A percentile compares a stretch with the other conserved stretches of the same genome.
These are phyloP conservation scores for Drosophila guanche DNA, from an alignment of 1,140 invertebrate genomes.

Conservation along the genomic window DNA sequence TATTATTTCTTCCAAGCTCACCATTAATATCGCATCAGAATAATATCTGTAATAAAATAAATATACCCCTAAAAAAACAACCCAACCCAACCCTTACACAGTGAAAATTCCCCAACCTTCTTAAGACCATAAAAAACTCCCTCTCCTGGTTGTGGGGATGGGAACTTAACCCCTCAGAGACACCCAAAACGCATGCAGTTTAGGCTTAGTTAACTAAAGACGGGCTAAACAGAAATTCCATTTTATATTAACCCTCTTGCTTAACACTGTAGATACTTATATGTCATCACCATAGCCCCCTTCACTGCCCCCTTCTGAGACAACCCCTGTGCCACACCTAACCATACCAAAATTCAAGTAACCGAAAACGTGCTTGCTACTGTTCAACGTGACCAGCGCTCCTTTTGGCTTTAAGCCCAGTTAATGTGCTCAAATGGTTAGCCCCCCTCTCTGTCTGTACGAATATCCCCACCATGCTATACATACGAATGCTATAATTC, in stretches of 20 bases:
- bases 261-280: slow-evolving; percentile 55
- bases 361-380: slow-evolving; percentile 67
- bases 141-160: too few relatives aligned
- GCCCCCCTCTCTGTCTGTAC: slow-evolving; percentile 18
- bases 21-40: slow-evolving; percentile 4
- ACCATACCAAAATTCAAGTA: slow-evolving; percentile 34
- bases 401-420: slow-evolving; percentile 59
- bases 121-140: background rate
- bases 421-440: slow-evolving; percentile 45
- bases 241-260: slow-evolving; percentile 57
- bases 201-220: slow-evolving; percentile 34
- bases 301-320: slow-evolving; percentile 1
- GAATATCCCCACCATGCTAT: slow-evolving; percentile 38
- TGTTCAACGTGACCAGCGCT: slow-evolving; percentile 69
- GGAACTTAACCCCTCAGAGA: slow-evolving; percentile 1
- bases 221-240: slow-evolving; percentile 45
- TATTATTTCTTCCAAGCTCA: background rate
- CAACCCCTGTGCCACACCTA: slow-evolving; percentile 4
- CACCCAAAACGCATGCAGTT: slow-evolving; percentile 44
- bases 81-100: background rate
- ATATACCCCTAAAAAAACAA: background rate
- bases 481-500: slow-evolving; percentile 51
- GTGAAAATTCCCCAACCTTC: background rate
- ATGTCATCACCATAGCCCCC: slow-evolving; percentile 58
- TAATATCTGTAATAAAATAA: background rate